Evolutionary conservation across 2,888 invertebrate species (phyloP), one percentile per base, ranked within the genome.

Genomic region (Pasiphila rectangulata): DNA sequence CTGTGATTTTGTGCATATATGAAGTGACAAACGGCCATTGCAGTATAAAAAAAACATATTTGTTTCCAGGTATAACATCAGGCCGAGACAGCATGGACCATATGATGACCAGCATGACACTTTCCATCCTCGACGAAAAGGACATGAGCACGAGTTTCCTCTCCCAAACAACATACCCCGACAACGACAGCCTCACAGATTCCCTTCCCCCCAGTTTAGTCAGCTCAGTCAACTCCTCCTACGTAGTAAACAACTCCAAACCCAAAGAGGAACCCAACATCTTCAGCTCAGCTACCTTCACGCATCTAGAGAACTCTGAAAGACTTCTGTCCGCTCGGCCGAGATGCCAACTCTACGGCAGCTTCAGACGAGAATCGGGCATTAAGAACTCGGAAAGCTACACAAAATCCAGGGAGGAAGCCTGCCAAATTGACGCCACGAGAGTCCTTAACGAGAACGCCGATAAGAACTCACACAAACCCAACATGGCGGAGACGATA

Each of bases 121-220:
- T 86, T 12, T 89, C 88, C 46, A 89, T 89, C 27, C 67, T 89
- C 5, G 89, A 89, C 54, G 89, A 89, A 42, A 89, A 89, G 43
- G 89, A 90, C 56, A 90, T 90, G 89, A 89, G 79, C 56, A 89
- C 89, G 1, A 89, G 88, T 54, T 88, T 89, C 63, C 80, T 89
- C 12, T 90, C 89, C 0, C 88, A 89, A 48, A 85, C 86, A 23
- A 86, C 87, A 0, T 79, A 83, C 58, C 86, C 84, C 0, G 89
- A 89, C 55, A 79, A 85, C 60, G 88, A 89, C 32, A 86, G 84
- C 54, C 64, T 87, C 4, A 80, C 87, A 46, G 88, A 88, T 65
- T 88, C 89, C 12, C 52, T 86, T 2, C 89, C 89, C 0, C 88
- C 89, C 0, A 84, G 84, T 41, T 67, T 89, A 37, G 84, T 85